phyloP scores from a whole-genome alignment of 2,113 vertebrate species.

The Copsychus sechellarum region DNA sequence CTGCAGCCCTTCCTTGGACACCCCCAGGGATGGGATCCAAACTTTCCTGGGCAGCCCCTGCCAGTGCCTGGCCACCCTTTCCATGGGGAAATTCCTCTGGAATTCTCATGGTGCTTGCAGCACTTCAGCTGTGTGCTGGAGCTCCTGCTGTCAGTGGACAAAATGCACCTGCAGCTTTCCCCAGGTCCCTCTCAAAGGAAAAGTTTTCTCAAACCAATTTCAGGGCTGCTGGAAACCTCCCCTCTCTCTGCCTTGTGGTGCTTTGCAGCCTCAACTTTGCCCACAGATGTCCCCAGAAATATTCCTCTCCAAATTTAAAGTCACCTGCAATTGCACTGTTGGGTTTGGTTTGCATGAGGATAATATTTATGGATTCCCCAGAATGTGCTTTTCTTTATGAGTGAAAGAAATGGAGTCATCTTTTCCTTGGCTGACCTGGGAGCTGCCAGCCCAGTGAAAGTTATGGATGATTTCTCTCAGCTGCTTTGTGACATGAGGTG shows the following conservation, averaged over 20 bases:
- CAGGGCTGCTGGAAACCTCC: background rate
- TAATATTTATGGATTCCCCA: background rate
- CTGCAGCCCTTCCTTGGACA: accelerated
- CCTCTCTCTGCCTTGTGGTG: accelerated
- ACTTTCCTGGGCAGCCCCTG: background rate
- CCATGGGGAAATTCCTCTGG: background rate
- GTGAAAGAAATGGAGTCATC: background rate
- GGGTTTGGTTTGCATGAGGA: background rate
- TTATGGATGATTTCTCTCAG: background rate
- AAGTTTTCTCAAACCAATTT: background rate
- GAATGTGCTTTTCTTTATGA: background rate
- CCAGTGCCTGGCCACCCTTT: accelerated
- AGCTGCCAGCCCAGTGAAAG: background rate
- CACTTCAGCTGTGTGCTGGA: background rate
- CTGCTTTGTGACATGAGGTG: background rate
- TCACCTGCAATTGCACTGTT: background rate
- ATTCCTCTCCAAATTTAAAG: background rate
- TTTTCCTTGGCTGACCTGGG: background rate
- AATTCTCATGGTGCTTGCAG: background rate
- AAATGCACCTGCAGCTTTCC: background rate
- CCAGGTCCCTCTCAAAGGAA: background rate
- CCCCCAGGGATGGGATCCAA: background rate
- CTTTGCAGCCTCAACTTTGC: background rate
- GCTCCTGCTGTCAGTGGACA: background rate
- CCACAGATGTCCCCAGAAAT: background rate